A percentile compares a stretch with the other conserved stretches of the same genome.
phyloP scores from a whole-genome alignment of 2,113 vertebrate species.

The Cercocebus atys region DNA sequence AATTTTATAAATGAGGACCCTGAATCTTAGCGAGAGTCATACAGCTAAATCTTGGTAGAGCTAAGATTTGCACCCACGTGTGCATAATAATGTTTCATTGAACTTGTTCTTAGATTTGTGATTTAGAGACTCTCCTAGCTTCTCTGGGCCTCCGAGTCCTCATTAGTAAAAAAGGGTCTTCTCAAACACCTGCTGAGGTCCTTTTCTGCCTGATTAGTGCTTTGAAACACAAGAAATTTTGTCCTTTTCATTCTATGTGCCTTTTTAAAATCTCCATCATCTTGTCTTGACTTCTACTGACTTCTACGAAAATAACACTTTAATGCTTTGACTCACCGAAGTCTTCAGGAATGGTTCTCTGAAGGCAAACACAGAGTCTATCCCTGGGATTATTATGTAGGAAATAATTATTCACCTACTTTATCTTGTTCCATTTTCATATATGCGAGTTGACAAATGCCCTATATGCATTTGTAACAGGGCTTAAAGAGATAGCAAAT shows the following conservation, averaged over 20 bases:
- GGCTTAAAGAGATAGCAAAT: conserved; percentile 13
- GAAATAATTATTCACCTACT: conserved; percentile 7
- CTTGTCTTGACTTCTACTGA: not conserved
- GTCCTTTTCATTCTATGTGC: not conserved
- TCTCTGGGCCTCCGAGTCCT: not conserved
- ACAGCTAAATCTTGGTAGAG: not conserved
- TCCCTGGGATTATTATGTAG: not conserved
- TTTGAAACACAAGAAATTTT: not conserved
- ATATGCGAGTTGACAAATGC: not conserved
- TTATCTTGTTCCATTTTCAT: not conserved
- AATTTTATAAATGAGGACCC: not conserved
- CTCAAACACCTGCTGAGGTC: not conserved
- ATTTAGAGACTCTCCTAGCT: not conserved
- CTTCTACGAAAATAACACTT: conserved; percentile 9
- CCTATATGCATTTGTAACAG: not conserved
- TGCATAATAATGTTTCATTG: not conserved
- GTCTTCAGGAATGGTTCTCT: not conserved
- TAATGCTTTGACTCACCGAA: not conserved
- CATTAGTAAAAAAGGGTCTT: not conserved
- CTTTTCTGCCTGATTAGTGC: not conserved
- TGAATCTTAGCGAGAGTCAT: not conserved
- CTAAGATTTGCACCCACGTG: not conserved
- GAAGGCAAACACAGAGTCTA: not conserved
- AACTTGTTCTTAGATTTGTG: not conserved
- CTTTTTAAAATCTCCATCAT: not conserved